Conservation (phyloP, 2,113 vertebrate genomes). For the Oreotrochilus melanogaster region DNA sequence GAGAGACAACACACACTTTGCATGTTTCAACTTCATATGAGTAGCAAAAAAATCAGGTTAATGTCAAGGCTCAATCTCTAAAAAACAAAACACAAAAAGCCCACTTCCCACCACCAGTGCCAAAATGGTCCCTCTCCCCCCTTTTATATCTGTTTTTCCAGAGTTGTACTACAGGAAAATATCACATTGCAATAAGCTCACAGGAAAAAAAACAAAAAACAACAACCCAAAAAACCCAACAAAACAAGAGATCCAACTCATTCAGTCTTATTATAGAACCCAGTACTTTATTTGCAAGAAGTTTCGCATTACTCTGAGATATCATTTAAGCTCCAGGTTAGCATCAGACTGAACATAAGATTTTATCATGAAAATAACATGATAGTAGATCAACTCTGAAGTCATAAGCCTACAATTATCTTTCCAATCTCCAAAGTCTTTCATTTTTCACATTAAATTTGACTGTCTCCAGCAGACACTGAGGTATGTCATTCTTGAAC, state of each 20-base stretch:
- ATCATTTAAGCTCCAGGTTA: not conserved
- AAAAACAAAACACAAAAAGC: not conserved
- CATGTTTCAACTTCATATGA: not conserved
- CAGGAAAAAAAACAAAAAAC: not conserved
- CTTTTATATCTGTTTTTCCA: not conserved
- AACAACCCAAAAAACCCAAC: too few relatives aligned
- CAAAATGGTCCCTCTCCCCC: not conserved
- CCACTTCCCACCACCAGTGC: not conserved
- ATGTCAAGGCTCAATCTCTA: not conserved
- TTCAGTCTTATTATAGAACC: not conserved
- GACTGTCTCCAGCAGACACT: not conserved
- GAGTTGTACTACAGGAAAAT: not conserved
- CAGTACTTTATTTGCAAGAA: not conserved
- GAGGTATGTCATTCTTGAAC: rapidly evolving
- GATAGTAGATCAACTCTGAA: not conserved
- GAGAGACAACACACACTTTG: not conserved
- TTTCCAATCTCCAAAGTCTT: not conserved
- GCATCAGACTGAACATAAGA: rapidly evolving
- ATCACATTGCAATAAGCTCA: not conserved
- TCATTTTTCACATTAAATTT: not conserved
- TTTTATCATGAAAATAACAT: not conserved
- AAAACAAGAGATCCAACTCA: not conserved
- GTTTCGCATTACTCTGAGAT: not conserved
- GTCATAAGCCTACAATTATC: not conserved
- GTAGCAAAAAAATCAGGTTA: not conserved